A percentile compares a stretch with the other conserved stretches of the same genome.
Conservation (phyloP, 2,888 invertebrate species). For the Leuctra nigra region DNA sequence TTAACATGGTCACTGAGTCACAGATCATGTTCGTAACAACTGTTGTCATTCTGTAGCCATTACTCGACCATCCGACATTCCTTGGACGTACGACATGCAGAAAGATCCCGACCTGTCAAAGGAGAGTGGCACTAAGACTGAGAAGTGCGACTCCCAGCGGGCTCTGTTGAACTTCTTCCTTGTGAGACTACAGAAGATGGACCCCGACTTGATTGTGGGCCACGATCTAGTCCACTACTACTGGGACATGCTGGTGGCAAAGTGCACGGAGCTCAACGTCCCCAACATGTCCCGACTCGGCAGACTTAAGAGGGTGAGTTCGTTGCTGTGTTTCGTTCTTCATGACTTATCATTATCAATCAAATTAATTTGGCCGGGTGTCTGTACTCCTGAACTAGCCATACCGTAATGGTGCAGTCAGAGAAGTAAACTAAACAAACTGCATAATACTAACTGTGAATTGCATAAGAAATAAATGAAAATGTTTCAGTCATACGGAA, state of each 20-base stretch:
- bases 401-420: too few relatives aligned
- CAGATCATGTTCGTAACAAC: background rate
- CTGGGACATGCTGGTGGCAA: conserved; percentile 81
- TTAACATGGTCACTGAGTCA: too few relatives aligned
- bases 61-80: conserved; percentile 67
- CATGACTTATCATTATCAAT: too few relatives aligned
- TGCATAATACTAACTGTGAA: too few relatives aligned
- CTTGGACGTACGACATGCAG: conserved; percentile 74
- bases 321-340: too few relatives aligned
- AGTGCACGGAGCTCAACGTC: conserved; percentile 63
- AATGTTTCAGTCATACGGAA: conserved; percentile 34
- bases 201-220: conserved; percentile 92
- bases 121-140: conserved; percentile 62
- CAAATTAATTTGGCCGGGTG: too few relatives aligned
- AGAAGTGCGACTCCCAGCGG: conserved; percentile 77
- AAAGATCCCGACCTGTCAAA: conserved; percentile 59
- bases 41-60: conserved; percentile 51
- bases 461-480: too few relatives aligned
- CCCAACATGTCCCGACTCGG: conserved; percentile 89
- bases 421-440: too few relatives aligned
- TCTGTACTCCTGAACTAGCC: too few relatives aligned
- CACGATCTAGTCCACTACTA: conserved; percentile 90
- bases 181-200: conserved; percentile 75
- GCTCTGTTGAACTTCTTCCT: conserved; percentile 81
- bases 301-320: conserved; percentile 47